Percentiles rank a stretch among this genome's conserved stretches.
Evolutionary conservation across 2,888 invertebrate genomes (phyloP).

Genomic region (Capitulum mitella): DNA sequence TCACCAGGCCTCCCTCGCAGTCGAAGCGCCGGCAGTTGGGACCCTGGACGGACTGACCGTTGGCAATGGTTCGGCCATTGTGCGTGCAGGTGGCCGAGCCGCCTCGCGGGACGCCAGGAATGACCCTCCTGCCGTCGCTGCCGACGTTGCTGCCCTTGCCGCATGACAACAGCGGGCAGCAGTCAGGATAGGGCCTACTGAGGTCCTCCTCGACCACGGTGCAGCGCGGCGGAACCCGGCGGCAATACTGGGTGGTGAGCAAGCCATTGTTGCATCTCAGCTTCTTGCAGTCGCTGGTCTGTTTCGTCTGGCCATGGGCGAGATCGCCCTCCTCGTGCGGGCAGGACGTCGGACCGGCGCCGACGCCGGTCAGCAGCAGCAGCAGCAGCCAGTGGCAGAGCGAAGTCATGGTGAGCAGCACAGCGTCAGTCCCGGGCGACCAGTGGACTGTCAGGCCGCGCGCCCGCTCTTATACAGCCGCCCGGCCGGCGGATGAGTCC

Average conservation of each 20-base stretch:
- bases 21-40: background rate
- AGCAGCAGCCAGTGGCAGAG: background rate
- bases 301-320: background rate
- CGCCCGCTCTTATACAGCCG: no score
- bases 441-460: no score
- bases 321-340: background rate
- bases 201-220: background rate
- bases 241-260: background rate
- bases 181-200: background rate
- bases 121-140: background rate
- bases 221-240: background rate
- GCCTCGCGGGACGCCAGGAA: background rate
- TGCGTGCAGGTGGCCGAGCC: background rate
- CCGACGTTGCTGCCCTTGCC: background rate
- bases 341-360: background rate
- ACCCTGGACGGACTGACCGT: background rate
- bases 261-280: background rate
- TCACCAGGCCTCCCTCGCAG: background rate
- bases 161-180: background rate
- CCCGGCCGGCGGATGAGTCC: no score
- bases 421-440: no score
- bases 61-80: background rate
- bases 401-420: background rate
- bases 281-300: background rate
- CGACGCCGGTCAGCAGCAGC: no score